Evolutionary conservation across 2,113 vertebrate species (phyloP).

Genomic region (Geococcyx californianus): DNA sequence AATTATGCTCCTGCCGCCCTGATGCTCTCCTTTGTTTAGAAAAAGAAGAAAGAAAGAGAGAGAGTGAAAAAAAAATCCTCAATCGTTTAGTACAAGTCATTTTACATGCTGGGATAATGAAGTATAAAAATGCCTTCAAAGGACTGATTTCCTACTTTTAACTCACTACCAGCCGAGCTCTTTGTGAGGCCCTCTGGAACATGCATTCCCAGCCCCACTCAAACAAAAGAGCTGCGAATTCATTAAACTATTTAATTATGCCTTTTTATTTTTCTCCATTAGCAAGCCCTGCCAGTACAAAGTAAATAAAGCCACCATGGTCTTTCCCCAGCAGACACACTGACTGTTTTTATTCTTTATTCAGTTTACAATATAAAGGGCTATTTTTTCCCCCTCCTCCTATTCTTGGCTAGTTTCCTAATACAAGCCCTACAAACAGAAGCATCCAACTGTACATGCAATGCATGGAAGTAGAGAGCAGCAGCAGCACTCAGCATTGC

Average conservation of each 20-base stretch:
- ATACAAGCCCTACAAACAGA: slow-evolving; percentile 76
- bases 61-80: slow-evolving; percentile 86
- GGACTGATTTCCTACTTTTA: slow-evolving; percentile 92
- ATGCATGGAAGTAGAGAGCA: slow-evolving; percentile 44
- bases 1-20: slow-evolving; percentile 76
- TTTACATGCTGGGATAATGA: slow-evolving; percentile 99
- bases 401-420: slow-evolving; percentile 81
- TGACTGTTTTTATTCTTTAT: slow-evolving; percentile 86
- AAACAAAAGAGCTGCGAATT: slow-evolving; percentile 92
- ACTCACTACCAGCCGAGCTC: slow-evolving; percentile 85
- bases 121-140: slow-evolving; percentile 98
- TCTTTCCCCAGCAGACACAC: slow-evolving; percentile 84
- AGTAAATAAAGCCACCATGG: slow-evolving; percentile 85
- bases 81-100: slow-evolving; percentile 96
- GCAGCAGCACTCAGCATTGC: slow-evolving; percentile 71
- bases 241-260: slow-evolving; percentile 99
- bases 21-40: slow-evolving; percentile 82
- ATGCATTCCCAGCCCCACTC: slow-evolving; percentile 79
- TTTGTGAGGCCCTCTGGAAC: slow-evolving; percentile 84
- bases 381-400: slow-evolving; percentile 66
- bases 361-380: slow-evolving; percentile 83
- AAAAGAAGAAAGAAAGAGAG: slow-evolving; percentile 74
- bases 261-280: slow-evolving; percentile 86
- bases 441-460: slow-evolving; percentile 77
- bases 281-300: slow-evolving; percentile 84